These are phyloP conservation scores for Epizoanthus fatuus DNA, from an alignment of 92 coral and sea anemone genomes.

Conservation along the genomic window DNA sequence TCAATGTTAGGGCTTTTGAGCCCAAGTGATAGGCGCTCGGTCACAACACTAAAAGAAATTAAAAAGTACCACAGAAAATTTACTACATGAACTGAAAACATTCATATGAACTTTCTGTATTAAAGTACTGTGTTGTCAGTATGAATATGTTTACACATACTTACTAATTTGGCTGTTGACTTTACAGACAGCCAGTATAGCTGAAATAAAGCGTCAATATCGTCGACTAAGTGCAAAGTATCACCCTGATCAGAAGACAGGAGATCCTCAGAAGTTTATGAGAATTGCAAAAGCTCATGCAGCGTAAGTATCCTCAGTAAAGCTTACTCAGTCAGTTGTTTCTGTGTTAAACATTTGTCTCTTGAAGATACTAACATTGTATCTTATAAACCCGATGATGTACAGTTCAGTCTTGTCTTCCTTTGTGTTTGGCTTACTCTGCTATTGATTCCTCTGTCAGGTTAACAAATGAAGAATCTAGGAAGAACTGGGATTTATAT, in stretches of 20 bases:
- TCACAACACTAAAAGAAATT: too few species aligned
- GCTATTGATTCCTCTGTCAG: slow-evolving; percentile 39
- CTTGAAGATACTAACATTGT: too few species aligned
- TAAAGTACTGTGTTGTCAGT: not conserved
- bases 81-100: too few species aligned
- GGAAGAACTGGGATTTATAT: slow-evolving; percentile 96
- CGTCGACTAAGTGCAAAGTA: slow-evolving; percentile 92
- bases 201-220: slow-evolving; percentile 95
- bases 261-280: slow-evolving; percentile 95
- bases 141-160: too few species aligned
- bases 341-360: too few species aligned
- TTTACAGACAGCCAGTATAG: slow-evolving; percentile 86
- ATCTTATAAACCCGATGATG: not conserved
- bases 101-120: not conserved
- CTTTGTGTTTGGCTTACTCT: not conserved
- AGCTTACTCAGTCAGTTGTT: not conserved
- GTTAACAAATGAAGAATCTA: slow-evolving; percentile 95
- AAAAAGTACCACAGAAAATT: too few species aligned
- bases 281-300: slow-evolving; percentile 99
- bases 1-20: too few species aligned
- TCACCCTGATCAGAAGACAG: slow-evolving; percentile 98
- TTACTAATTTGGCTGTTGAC: not conserved
- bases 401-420: not conserved
- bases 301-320: slow-evolving; percentile 80
- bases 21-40: too few species aligned